Base-by-base conservation (phyloP, 2,888 invertebrate genomes). In the Phyllotreta cruciferae region DNA sequence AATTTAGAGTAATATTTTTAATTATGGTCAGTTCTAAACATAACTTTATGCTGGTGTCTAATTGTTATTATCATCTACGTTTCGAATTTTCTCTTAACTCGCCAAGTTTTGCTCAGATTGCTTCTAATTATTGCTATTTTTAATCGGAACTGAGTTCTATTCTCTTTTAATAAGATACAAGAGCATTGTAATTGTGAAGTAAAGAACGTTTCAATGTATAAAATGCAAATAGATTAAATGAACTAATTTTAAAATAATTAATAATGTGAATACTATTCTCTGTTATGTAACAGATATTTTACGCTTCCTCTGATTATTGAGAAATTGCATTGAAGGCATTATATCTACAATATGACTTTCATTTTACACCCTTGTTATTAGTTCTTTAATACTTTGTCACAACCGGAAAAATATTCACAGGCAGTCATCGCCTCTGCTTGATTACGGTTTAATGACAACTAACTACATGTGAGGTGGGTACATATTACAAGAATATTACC, bases 11-110 rank as follows among this genome's bases (percentile, higher is more conserved):
- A 11, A 37, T 10, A 37, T 63, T 63, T 62, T 63, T 63, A 63
- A 63, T 63, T 63, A 54, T 36, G 57, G 41, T 57, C 54, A 53
- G 49, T 57, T 57, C 54, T 52, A 52, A 62, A 35, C 7, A 8
- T 50, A 50, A 50, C 50, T 52, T 52, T 52, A 52, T 38, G 37
- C 37, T 52, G 2, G 52, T 1, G 36, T 52, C 11, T 52, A 52
- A 52, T 52, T 37, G 37, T 52, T 36, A 38, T 52, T 38, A 52
- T 52, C 38, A 52, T 37, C 10, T 6, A 11, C 9, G 13, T 52
- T 8, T 52, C 52, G 37, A 52, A 52, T 52, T 52, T 52, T 52
- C 52, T 37, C 52, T 49, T 49, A 49, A 24, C 4, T 35, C 9
- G 50, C 36, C 10, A 50, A 52, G 52, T 11, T 52, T 52, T 37